Conservation (phyloP, 2,888 invertebrate genomes). For the Andrena flavipes region DNA sequence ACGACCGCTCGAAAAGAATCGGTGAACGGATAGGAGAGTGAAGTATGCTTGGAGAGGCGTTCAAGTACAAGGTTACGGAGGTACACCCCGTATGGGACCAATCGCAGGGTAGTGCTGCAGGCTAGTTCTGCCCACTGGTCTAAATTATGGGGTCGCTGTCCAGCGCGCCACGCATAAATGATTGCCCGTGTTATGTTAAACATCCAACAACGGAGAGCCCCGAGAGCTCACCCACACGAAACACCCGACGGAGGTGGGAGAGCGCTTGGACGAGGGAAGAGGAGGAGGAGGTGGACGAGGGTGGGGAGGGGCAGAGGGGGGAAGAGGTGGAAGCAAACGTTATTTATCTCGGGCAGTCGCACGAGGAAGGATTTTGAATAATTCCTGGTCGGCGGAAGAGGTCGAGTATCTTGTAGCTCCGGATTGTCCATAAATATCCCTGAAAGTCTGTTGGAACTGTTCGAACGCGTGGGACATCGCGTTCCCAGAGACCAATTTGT, state of each 20-base stretch:
- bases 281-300: slow-evolving; percentile 40
- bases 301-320: slow-evolving; percentile 62
- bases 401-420: slow-evolving; percentile 71
- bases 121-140: slow-evolving; percentile 81
- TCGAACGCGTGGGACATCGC: slow-evolving; percentile 36
- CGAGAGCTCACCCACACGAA: slow-evolving; percentile 80
- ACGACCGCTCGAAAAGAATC: neutral
- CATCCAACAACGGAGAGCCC: slow-evolving; percentile 76
- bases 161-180: slow-evolving; percentile 83
- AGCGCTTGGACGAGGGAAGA: slow-evolving; percentile 71
- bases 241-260: slow-evolving; percentile 72
- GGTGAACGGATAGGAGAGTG: slow-evolving; percentile 3
- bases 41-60: slow-evolving; percentile 50
- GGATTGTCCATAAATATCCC: slow-evolving; percentile 64
- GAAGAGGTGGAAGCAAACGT: slow-evolving; percentile 76
- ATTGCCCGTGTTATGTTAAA: slow-evolving; percentile 85
- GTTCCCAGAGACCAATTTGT: neutral
- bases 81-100: slow-evolving; percentile 70
- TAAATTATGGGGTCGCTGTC: slow-evolving; percentile 84
- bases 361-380: slow-evolving; percentile 82
- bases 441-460: slow-evolving; percentile 40
- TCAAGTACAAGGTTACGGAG: slow-evolving; percentile 63
- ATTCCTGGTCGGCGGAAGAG: slow-evolving; percentile 76
- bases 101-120: slow-evolving; percentile 70
- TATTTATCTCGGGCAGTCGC: slow-evolving; percentile 83